A percentile compares a stretch with the other conserved stretches of the same genome.
Evolutionary conservation across 2,888 invertebrate species (phyloP).

Genomic region (Venustoraphidia nigricollis): DNA sequence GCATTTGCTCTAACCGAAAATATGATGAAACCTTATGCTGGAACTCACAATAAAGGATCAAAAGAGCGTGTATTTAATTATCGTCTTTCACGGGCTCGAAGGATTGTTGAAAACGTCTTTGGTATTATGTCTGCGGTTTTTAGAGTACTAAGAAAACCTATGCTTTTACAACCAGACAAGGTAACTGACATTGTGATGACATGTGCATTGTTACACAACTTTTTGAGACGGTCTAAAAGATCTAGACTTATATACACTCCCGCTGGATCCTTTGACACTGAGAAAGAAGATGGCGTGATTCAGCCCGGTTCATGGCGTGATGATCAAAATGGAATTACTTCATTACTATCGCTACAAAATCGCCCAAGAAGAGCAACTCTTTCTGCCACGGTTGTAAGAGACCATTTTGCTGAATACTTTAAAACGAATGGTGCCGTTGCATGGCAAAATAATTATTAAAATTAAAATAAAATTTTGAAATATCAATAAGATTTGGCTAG

Average conservation of each 20-base stretch:
- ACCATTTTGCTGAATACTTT: constrained; percentile 6
- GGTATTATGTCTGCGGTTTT: constrained; percentile 10
- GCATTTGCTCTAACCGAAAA: no score
- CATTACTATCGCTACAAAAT: constrained; percentile 1
- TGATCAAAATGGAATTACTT: constrained; percentile 3
- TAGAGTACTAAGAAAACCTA: constrained; percentile 9
- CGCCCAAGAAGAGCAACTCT: constrained; percentile 3
- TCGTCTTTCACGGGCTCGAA: no score
- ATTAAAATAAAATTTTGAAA: no score
- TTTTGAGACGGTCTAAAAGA: constrained; percentile 5
- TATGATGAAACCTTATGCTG: no score
- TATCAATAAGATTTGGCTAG: no score
- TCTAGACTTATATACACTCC: constrained; percentile 5
- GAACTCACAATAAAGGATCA: no score
- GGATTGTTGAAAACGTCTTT: no score
- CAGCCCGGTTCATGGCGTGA: constrained; percentile 4
- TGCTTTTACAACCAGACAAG: constrained; percentile 10
- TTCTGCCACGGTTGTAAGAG: constrained; percentile 6
- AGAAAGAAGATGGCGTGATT: not conserved
- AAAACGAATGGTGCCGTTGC: constrained; percentile 6
- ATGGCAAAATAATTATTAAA: constrained; percentile 5
- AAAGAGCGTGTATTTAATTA: no score
- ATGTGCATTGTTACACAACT: constrained; percentile 6
- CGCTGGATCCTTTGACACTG: constrained; percentile 4
- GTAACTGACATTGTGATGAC: constrained; percentile 7